Evolutionary conservation across 92 coral and sea anemone genomes (phyloP).

Genomic region (Pocillopora grandis): DNA sequence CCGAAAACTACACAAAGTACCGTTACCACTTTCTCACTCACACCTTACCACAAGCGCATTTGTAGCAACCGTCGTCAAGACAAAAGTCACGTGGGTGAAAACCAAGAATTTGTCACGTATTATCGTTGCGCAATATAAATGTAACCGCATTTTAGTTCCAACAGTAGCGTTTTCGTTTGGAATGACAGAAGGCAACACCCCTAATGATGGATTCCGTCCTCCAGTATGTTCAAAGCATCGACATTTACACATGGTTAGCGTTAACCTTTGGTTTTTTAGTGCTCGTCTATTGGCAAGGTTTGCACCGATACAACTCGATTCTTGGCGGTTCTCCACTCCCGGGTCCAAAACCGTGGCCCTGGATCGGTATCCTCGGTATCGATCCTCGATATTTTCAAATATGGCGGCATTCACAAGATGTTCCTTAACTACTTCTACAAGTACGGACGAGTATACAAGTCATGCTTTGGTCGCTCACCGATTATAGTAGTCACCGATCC

Average conservation of each 20-base stretch:
- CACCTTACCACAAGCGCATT: too few relatives aligned
- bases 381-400: slow-evolving; percentile 55
- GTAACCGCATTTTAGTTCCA: too few relatives aligned
- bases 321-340: slow-evolving; percentile 42
- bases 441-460: slow-evolving; percentile 73
- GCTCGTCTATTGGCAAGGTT: slow-evolving; percentile 63
- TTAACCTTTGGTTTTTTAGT: not conserved
- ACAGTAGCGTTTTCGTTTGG: too few relatives aligned
- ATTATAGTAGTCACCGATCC: slow-evolving; percentile 61
- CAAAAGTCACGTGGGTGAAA: too few relatives aligned
- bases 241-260: not conserved
- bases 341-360: slow-evolving; percentile 71
- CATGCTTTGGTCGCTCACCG: slow-evolving; percentile 50
- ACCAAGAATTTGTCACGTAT: not conserved
- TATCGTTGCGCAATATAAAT: not conserved
- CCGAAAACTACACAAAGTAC: too few relatives aligned
- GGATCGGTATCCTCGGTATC: slow-evolving; percentile 61
- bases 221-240: not conserved
- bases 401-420: slow-evolving; percentile 76
- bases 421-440: slow-evolving; percentile 55
- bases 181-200: not conserved
- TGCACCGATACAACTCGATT: slow-evolving; percentile 45
- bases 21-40: too few relatives aligned
- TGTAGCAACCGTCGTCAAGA: too few relatives aligned
- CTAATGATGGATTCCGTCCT: not conserved